Conservation (phyloP, 92 coral and sea anemone genomes). For the Porites evermanni region DNA sequence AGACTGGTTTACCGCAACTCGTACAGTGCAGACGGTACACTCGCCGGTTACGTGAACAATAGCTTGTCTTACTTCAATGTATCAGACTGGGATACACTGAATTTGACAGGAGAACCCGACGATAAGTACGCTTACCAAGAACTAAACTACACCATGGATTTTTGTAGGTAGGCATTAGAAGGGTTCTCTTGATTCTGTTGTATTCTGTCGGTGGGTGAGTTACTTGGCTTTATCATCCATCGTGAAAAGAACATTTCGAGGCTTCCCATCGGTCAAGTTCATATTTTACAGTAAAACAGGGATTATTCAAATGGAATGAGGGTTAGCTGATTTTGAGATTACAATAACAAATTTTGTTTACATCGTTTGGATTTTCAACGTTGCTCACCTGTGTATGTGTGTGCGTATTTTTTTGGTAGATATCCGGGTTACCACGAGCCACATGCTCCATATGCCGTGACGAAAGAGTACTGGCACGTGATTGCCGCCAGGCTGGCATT, state of each 20-base stretch:
- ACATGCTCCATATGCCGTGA: conserved; percentile 70
- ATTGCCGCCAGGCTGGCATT: conserved; percentile 92
- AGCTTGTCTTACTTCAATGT: conserved; percentile 88
- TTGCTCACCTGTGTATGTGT: too few relatives aligned
- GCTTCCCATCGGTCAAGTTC: too few relatives aligned
- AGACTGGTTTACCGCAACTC: conserved; percentile 82
- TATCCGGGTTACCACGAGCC: conserved; percentile 86
- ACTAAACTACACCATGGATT: conserved; percentile 71
- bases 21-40: conserved; percentile 76
- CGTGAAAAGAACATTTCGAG: too few relatives aligned
- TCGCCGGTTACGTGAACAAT: conserved; percentile 76
- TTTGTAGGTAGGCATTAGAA: conserved; percentile 69
- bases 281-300: too few relatives aligned
- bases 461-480: conserved; percentile 97
- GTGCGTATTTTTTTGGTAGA: conserved; percentile 26
- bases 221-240: too few relatives aligned
- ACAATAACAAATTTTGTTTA: too few relatives aligned
- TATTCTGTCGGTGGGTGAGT: too few relatives aligned
- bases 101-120: conserved; percentile 44
- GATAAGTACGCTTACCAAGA: conserved; percentile 55
- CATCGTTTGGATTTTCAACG: too few relatives aligned
- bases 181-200: neutral
- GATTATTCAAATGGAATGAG: too few relatives aligned
- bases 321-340: too few relatives aligned
- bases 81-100: conserved; percentile 25